These are phyloP conservation scores for Hirtodrosophila duncani DNA, from an alignment of 2,888 invertebrate species.

Conservation along the genomic window DNA sequence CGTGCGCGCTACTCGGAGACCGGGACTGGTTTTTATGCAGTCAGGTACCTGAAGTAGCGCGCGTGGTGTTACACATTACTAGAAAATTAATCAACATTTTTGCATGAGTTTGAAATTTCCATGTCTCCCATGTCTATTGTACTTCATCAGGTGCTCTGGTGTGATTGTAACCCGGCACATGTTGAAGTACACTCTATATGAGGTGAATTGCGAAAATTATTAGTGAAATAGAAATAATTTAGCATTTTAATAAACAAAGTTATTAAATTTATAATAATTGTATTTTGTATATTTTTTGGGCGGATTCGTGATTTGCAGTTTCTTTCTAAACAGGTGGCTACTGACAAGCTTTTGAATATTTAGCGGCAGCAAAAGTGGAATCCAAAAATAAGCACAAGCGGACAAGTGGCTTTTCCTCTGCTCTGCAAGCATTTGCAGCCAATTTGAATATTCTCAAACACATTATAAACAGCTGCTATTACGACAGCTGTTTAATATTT, in stretches of 20 bases:
- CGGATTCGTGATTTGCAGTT: too few species aligned
- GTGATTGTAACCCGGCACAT: conserved; percentile 93
- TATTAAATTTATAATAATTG: too few species aligned
- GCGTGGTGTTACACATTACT: conserved; percentile 83
- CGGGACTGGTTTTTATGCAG: conserved; percentile 86
- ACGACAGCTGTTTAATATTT: too few species aligned
- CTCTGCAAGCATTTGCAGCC: too few species aligned
- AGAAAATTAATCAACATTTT: conserved; percentile 56
- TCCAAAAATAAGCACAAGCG: too few species aligned
- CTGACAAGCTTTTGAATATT: too few species aligned
- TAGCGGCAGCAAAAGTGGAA: too few species aligned
- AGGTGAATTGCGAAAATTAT: conserved; percentile 78
- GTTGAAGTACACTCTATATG: conserved; percentile 99
- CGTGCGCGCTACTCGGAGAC: conserved; percentile 94
- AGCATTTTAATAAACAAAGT: conserved; percentile 1
- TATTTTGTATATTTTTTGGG: too few species aligned
- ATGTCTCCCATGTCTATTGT: conserved; percentile 96
- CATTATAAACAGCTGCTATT: too few species aligned
- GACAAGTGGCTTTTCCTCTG: too few species aligned
- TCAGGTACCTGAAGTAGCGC: conserved; percentile 99
- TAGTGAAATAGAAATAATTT: background rate
- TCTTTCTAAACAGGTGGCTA: too few species aligned
- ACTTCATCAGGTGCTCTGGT: conserved; percentile 99
- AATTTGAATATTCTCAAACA: too few species aligned
- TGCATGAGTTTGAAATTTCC: background rate